These are phyloP conservation scores for Ashinkailepas kermadecensis DNA, from an alignment of 2,888 invertebrate species.

Conservation along the genomic window DNA sequence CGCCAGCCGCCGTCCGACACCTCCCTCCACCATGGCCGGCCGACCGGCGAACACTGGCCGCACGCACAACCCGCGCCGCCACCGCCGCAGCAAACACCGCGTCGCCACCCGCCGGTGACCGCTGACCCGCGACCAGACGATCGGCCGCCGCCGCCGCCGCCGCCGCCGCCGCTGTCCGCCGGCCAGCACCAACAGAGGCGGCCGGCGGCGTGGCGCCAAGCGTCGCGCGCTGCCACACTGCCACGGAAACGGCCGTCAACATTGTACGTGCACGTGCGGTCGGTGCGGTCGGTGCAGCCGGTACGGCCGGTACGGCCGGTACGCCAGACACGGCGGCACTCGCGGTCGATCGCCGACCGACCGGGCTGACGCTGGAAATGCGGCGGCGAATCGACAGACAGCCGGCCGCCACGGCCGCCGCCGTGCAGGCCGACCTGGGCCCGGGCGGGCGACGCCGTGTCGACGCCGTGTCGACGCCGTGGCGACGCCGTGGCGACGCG, in stretches of 20 bases:
- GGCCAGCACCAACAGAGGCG: neutral
- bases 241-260: constrained; percentile 11
- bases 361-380: too few relatives aligned
- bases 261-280: neutral
- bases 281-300: neutral
- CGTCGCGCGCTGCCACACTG: too few relatives aligned
- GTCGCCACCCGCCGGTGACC: neutral
- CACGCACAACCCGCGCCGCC: neutral
- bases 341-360: too few relatives aligned
- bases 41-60: too few relatives aligned
- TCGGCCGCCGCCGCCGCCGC: neutral
- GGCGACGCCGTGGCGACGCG: too few relatives aligned
- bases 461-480: too few relatives aligned
- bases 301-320: neutral
- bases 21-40: too few relatives aligned
- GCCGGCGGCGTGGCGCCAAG: neutral
- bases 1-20: too few relatives aligned
- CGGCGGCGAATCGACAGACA: too few relatives aligned
- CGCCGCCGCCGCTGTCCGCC: neutral
- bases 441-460: too few relatives aligned
- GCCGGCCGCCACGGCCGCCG: too few relatives aligned
- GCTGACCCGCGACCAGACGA: neutral
- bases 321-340: neutral
- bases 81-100: neutral
- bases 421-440: too few relatives aligned